These are phyloP conservation scores for Perithous albicinctus DNA, from an alignment of 2,888 invertebrate species.

Conservation along the genomic window DNA sequence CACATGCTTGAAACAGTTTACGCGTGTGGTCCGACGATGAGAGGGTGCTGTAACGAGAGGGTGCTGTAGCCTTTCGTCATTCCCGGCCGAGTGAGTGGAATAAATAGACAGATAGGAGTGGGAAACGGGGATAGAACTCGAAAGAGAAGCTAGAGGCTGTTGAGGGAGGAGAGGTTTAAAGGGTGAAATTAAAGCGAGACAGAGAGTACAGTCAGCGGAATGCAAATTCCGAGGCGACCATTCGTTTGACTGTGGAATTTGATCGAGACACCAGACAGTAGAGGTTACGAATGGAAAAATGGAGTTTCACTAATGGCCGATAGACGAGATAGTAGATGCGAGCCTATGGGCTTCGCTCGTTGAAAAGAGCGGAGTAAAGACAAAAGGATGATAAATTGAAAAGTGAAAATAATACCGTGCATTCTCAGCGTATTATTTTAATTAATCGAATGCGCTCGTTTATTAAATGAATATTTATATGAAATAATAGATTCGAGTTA, in stretches of 20 bases:
- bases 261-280: constrained; percentile 62
- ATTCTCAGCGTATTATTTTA: constrained; percentile 12
- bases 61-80: constrained; percentile 64
- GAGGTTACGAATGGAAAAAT: constrained; percentile 63
- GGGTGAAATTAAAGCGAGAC: constrained; percentile 42
- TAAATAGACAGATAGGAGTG: constrained; percentile 50
- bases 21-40: constrained; percentile 52
- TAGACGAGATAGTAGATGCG: constrained; percentile 15
- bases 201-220: constrained; percentile 38
- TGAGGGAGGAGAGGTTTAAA: constrained; percentile 21
- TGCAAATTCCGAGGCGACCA: constrained; percentile 63
- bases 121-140: constrained; percentile 29
- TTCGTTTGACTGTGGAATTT: constrained; percentile 66
- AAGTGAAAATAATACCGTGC: constrained; percentile 8
- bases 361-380: neutral
- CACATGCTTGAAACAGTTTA: constrained; percentile 37
- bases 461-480: constrained; percentile 5
- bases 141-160: constrained; percentile 35
- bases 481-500: constrained; percentile 14
- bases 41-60: constrained; percentile 63
- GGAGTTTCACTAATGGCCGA: constrained; percentile 49
- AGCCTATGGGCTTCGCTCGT: neutral
- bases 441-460: constrained; percentile 11
- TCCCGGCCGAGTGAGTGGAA: constrained; percentile 49
- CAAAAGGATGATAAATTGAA: constrained; percentile 27